Evolutionary conservation across 2,888 invertebrate genomes (phyloP).

Genomic region (Eudiplozoon nipponicum): DNA sequence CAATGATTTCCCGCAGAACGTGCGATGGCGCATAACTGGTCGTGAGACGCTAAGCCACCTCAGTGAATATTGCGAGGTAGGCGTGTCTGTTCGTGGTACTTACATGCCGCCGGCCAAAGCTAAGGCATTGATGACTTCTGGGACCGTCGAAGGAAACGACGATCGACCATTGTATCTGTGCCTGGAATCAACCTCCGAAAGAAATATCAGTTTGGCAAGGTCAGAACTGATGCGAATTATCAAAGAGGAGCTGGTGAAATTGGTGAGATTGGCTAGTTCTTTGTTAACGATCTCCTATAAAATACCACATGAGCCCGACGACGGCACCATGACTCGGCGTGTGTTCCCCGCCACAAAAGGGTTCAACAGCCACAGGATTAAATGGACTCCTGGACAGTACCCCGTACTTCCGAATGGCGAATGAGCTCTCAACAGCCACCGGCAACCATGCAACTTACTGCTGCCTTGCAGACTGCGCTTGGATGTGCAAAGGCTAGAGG

Average conservation of each 20-base stretch:
- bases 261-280: slow-evolving; percentile 12
- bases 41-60: slow-evolving; percentile 84
- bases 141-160: slow-evolving; percentile 21
- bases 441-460: too few species aligned
- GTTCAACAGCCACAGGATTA: too few species aligned
- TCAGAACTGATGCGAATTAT: slow-evolving; percentile 70
- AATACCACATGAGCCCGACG: too few species aligned
- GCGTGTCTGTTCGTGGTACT: slow-evolving; percentile 85
- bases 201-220: slow-evolving; percentile 34
- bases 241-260: slow-evolving; percentile 56
- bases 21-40: slow-evolving; percentile 65
- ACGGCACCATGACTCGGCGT: too few species aligned
- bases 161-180: slow-evolving; percentile 79
- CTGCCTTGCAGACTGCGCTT: too few species aligned
- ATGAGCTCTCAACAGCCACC: too few species aligned
- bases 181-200: slow-evolving; percentile 84
- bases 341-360: too few species aligned
- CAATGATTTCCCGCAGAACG: slow-evolving; percentile 96
- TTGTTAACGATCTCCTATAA: too few species aligned
- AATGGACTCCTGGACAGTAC: too few species aligned
- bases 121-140: slow-evolving; percentile 43
- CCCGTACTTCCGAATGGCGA: too few species aligned
- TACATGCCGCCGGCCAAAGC: slow-evolving; percentile 57
- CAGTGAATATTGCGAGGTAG: slow-evolving; percentile 90
- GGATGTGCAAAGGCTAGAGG: too few species aligned